Evolutionary conservation across 2,113 vertebrate genomes (phyloP), one percentile per base, ranked within the genome.

Genomic region (Gallinago undulata): DNA sequence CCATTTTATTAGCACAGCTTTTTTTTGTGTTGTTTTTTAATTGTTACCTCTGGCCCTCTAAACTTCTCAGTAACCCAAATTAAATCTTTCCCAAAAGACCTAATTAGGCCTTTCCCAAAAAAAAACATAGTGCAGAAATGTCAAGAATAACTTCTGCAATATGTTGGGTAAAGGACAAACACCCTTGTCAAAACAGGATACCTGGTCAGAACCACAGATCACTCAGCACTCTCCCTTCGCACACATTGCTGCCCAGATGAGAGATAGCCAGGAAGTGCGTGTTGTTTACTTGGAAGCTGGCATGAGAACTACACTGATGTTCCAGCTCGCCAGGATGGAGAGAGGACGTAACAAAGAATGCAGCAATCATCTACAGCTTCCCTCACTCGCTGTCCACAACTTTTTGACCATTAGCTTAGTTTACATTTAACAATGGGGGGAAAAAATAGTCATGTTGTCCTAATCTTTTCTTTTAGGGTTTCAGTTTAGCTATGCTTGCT

Each of bases 111-210:
- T 95, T 97, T 90, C 76, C 69, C 68, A 47, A 63, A 70, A 89
- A 89, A 37, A 81, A 70, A 43, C 9, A 7, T 2, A 76, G 43
- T 14, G 77, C 43, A 90, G 47, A 84, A 92, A 93, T 69, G 66
- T 93, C 56, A 78, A 72, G 68, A 96, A 93, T 70, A 94, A 68
- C 88, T 90, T 82, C 51, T 95, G 84, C 89, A 96, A 53, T 76
- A 64, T 19, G 47, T 87, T 89, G 95, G 83, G 87, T 75, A 82
- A 96, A 96, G 92, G 96, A 95, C 97, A 98, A 98, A 97, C 57
- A 74, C 28, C 33, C 93, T 79, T 96, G 94, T 97, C 97, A 96
- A 95, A 97, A 97, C 97, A 97, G 97, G 98, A 98, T 98, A 95
- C 92, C 97, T 94, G 91, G 75, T 85, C 51, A 75, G 75, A 93